A percentile compares a stretch with the other conserved stretches of the same genome.
Evolutionary conservation across 1,140 invertebrate genomes (phyloP).

Genomic region (Heliconius nattereri): DNA sequence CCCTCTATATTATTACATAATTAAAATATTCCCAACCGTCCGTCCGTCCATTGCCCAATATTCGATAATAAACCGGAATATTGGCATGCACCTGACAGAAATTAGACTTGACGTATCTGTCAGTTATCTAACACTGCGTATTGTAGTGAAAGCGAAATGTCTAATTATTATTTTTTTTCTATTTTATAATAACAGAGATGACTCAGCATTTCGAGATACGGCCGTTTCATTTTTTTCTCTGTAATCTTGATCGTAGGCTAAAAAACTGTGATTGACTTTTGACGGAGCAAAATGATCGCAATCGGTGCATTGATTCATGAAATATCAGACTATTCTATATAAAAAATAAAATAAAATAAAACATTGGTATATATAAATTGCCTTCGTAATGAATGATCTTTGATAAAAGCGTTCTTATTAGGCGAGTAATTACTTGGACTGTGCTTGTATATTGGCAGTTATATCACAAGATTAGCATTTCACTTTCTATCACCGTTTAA

Average conservation of each 20-base stretch:
- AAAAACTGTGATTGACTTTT: conserved; percentile 58
- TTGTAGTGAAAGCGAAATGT: conserved; percentile 76
- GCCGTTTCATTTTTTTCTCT: conserved; percentile 45
- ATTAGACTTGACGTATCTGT: conserved; percentile 62
- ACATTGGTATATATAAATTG: conserved; percentile 48
- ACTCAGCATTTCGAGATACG: conserved; percentile 58
- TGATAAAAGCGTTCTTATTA: conserved; percentile 50
- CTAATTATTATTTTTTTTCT: conserved; percentile 67
- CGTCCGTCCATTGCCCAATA: conserved; percentile 28
- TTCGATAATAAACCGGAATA: conserved; percentile 59
- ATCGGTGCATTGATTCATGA: conserved; percentile 48
- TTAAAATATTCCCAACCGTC: conserved; percentile 17
- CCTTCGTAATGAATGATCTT: conserved; percentile 42
- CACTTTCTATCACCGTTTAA: conserved; percentile 37
- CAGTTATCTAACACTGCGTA: conserved; percentile 62
- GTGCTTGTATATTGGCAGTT: conserved; percentile 40
- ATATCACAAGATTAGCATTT: conserved; percentile 45
- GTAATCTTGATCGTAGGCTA: conserved; percentile 52
- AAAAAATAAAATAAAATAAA: conserved; percentile 41
- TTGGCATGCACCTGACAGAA: conserved; percentile 61
- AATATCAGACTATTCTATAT: conserved; percentile 44
- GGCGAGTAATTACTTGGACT: conserved; percentile 45
- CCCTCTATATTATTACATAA: conserved; percentile 17
- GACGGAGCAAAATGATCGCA: conserved; percentile 45
- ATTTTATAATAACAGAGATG: conserved; percentile 73